Conservation (phyloP, 2,888 invertebrate species). For the Caenorhabditis sp. region DNA sequence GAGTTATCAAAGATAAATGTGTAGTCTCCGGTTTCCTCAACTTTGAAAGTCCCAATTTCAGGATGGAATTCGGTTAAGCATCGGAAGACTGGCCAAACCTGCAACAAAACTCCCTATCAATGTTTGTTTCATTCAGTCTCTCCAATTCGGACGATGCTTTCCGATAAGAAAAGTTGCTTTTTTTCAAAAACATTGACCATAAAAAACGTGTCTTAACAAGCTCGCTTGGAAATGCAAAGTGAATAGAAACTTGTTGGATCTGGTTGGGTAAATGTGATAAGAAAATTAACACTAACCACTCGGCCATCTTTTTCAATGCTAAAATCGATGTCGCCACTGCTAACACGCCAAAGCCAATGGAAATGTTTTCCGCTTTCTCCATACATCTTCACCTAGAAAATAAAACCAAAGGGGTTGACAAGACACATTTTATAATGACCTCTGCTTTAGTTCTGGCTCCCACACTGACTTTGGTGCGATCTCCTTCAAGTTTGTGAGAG, state of each 20-base stretch:
- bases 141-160: not conserved
- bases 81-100: conserved; percentile 78
- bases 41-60: conserved; percentile 72
- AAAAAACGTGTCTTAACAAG: conserved; percentile 21
- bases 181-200: conserved; percentile 29
- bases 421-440: conserved; percentile 37
- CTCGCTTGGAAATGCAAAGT: conserved; percentile 29
- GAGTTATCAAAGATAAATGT: conserved; percentile 78
- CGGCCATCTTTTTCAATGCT: conserved; percentile 65
- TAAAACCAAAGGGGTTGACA: no score
- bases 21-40: conserved; percentile 72
- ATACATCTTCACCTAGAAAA: conserved; percentile 57
- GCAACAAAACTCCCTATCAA: conserved; percentile 25
- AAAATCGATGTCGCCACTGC: conserved; percentile 74
- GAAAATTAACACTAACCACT: conserved; percentile 61
- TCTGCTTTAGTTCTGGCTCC: conserved; percentile 72
- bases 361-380: conserved; percentile 67
- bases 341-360: conserved; percentile 70
- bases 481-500: conserved; percentile 67
- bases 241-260: conserved; percentile 44
- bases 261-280: conserved; percentile 50
- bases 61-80: conserved; percentile 79
- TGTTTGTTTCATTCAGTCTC: conserved; percentile 7
- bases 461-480: conserved; percentile 72
- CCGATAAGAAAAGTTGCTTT: conserved; percentile 47